Conservation (phyloP, 2,888 invertebrate genomes). For the Geotrupes spiniger region DNA sequence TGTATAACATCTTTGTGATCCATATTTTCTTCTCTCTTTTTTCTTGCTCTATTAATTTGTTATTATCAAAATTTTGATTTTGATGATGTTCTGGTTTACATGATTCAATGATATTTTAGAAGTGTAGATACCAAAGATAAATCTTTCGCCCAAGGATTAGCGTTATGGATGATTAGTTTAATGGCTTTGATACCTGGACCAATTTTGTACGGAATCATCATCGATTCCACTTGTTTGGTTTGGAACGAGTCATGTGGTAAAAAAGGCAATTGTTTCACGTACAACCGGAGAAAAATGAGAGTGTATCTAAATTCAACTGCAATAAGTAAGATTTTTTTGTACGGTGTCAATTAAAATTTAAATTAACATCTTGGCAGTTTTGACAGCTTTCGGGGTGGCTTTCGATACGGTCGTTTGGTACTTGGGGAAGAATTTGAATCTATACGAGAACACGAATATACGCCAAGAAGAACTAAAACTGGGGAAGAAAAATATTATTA, state of each 20-base stretch:
- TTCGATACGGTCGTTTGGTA: slow-evolving; percentile 62
- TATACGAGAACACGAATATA: slow-evolving; percentile 50
- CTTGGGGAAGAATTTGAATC: slow-evolving; percentile 57
- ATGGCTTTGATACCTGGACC: slow-evolving; percentile 69
- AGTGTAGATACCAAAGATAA: slow-evolving; percentile 61
- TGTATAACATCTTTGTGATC: no score
- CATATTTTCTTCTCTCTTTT: background rate
- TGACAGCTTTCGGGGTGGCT: slow-evolving; percentile 57
- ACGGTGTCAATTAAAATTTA: background rate
- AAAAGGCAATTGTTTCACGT: slow-evolving; percentile 65
- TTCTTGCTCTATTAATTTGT: background rate
- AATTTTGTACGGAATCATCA: slow-evolving; percentile 64
- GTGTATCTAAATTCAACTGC: slow-evolving; percentile 57
- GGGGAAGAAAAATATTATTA: slow-evolving; percentile 6
- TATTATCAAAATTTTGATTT: no score
- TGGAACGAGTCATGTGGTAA: slow-evolving; percentile 65
- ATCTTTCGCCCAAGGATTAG: slow-evolving; percentile 63
- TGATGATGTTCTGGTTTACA: background rate
- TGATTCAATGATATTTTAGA: slow-evolving; percentile 40
- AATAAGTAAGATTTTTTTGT: slow-evolving; percentile 46
- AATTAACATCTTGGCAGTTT: slow-evolving; percentile 42
- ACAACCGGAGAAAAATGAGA: slow-evolving; percentile 60
- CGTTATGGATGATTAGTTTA: slow-evolving; percentile 59
- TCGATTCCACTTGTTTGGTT: slow-evolving; percentile 63
- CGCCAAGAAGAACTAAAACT: slow-evolving; percentile 18